Conservation (phyloP, 2,113 vertebrate species). For the Elephas maximus region DNA sequence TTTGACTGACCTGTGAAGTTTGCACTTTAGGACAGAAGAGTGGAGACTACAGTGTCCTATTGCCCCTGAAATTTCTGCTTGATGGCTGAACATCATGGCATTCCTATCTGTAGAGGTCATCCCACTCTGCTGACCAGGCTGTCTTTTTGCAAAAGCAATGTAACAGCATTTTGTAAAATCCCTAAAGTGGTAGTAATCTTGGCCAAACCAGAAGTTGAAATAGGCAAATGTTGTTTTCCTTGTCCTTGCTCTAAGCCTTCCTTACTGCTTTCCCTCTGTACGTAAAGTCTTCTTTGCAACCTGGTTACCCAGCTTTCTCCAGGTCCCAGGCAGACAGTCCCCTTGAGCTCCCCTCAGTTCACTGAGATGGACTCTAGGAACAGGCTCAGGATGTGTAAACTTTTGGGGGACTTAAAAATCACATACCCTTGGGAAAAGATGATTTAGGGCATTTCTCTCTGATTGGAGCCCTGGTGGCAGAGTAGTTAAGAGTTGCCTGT, state of each 20-base stretch:
- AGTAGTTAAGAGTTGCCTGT: too few relatives aligned
- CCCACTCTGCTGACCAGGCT: constrained; percentile 67
- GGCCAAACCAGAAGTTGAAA: background rate
- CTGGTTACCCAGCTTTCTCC: background rate
- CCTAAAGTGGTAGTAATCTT: constrained; percentile 45
- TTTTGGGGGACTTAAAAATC: background rate
- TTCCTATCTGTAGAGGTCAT: constrained; percentile 24
- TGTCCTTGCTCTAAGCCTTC: background rate
- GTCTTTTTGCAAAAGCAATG: constrained; percentile 51
- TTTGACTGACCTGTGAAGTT: background rate
- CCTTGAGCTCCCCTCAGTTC: background rate
- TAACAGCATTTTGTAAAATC: constrained; percentile 65
- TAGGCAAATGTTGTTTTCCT: background rate
- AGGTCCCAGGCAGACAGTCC: background rate
- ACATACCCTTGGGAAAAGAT: background rate
- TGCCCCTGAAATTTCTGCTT: constrained; percentile 61
- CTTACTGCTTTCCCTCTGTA: background rate
- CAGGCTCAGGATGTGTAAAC: too few relatives aligned
- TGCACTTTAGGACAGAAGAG: background rate
- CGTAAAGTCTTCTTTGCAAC: background rate
- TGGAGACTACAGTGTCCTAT: background rate
- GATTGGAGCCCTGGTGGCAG: background rate
- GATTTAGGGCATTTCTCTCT: background rate
- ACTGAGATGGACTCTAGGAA: background rate
- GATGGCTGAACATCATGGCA: background rate